A percentile compares a stretch with the other conserved stretches of the same genome.
Conservation (phyloP, 2,888 invertebrate genomes). For the Deroplatys truncata region DNA sequence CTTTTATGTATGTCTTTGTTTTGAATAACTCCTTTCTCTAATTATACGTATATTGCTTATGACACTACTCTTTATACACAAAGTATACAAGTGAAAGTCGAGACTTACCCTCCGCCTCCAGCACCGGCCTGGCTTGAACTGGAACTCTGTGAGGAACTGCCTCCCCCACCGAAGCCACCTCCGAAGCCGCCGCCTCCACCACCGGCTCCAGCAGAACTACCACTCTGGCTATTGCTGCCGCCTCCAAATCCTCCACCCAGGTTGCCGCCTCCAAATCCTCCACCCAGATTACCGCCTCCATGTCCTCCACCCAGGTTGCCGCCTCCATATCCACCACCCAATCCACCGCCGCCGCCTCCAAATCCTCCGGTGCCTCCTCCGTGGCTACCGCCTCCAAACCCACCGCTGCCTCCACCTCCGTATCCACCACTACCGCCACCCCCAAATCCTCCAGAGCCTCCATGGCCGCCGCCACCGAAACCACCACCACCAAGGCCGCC, state of each 20-base stretch:
- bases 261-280: background rate
- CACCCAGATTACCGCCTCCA: no score
- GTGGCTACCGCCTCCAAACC: conserved; percentile 3
- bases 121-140: conserved; percentile 28
- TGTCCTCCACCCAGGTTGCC: background rate
- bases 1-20: no score
- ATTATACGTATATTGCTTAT: no score
- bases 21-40: no score
- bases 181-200: conserved; percentile 45
- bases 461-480: background rate
- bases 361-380: background rate
- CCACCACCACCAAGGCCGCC: background rate
- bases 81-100: no score
- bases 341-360: background rate
- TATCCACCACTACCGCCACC: background rate
- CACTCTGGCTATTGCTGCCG: background rate
- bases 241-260: background rate
- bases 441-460: background rate
- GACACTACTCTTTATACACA: no score
- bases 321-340: background rate
- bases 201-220: background rate
- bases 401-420: conserved; percentile 9
- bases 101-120: conserved; percentile 24
- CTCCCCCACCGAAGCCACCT: conserved; percentile 22
- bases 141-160: conserved; percentile 27